Conservation (phyloP, 2,113 vertebrate genomes). For the Pleuronectes platessa region DNA sequence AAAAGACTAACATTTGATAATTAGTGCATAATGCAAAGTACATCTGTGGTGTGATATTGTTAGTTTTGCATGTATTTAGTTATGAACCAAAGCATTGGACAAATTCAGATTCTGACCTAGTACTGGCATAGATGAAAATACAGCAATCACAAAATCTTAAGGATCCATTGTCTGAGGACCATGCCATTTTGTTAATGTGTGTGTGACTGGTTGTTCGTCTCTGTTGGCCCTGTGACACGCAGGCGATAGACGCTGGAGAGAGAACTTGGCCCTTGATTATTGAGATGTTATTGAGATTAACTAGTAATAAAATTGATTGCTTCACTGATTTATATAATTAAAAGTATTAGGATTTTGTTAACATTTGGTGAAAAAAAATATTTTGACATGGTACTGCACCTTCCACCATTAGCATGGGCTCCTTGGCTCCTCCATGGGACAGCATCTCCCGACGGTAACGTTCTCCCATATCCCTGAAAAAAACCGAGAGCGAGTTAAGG, state of each 20-base stretch:
- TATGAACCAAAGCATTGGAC: not conserved
- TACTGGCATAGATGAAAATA: not conserved
- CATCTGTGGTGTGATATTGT: not conserved
- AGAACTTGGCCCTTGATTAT: not conserved
- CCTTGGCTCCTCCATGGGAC: conserved; percentile 92
- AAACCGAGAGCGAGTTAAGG: conserved; percentile 16
- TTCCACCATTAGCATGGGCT: conserved; percentile 95
- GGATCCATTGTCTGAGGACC: no score
- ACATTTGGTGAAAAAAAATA: not conserved
- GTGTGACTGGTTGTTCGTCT: no score
- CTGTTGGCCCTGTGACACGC: no score
- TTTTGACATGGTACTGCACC: conserved; percentile 80
- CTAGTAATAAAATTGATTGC: no score
- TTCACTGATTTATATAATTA: no score
- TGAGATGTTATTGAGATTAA: not conserved
- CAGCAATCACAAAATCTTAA: not conserved
- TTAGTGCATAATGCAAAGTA: not conserved
- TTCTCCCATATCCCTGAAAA: conserved; percentile 90
- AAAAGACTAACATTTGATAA: no score
- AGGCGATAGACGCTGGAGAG: no score
- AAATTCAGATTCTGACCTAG: not conserved
- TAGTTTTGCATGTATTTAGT: not conserved
- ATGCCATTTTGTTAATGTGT: no score
- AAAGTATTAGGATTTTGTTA: not conserved
- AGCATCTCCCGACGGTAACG: conserved; percentile 96